Evolutionary conservation across 2,888 invertebrate species (phyloP), one percentile per base, ranked within the genome.

Genomic region (Melanchra persicariae): DNA sequence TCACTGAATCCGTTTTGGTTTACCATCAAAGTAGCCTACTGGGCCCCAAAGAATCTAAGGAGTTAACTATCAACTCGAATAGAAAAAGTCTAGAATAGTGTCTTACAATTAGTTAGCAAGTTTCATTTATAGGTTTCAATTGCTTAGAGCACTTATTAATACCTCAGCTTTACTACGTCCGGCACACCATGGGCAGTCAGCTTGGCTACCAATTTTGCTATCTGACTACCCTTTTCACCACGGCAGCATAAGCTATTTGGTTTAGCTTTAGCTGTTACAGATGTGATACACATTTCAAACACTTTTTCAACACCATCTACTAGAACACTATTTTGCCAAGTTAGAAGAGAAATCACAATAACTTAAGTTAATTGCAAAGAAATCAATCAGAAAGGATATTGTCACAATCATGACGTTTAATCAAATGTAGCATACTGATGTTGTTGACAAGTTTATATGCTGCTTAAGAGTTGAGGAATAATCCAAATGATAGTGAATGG

Each of bases 401-500:
- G 63, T 54, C 79, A 62, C 79, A 17, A 19, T 24, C 47, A 79
- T 79, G 69, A 69, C 19, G 34, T 64, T 24, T 54, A 15, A 24
- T 59, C 45, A 65, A 79, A 51, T 79, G 79, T 22, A 49, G 40
- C 1, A 24, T 47, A 4, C 9, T 7, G 47, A 40, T 37, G 40
- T 24, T 65, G 49, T 26, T 22, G 15, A 49, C 43, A 54, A 47
- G 37, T 67, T 68, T 79, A 77, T 81, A 79, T 72, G 66, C 66
- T 62, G 22, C 26, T 54, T 30, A 55, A 30, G 60, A 68, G 43
- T 40, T 65, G 58, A 74, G 70, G 77, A 79, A 79, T 79, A 65
- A 79, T 65, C 61, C 19, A 47, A 54, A 79, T 76, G 62, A 70
- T 70, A 68, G 67, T 0, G 57, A 79, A 79, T 81, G 79, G 79